phyloP scores from a whole-genome alignment of 2,113 vertebrate species.

The Eudyptes chrysolophus region DNA sequence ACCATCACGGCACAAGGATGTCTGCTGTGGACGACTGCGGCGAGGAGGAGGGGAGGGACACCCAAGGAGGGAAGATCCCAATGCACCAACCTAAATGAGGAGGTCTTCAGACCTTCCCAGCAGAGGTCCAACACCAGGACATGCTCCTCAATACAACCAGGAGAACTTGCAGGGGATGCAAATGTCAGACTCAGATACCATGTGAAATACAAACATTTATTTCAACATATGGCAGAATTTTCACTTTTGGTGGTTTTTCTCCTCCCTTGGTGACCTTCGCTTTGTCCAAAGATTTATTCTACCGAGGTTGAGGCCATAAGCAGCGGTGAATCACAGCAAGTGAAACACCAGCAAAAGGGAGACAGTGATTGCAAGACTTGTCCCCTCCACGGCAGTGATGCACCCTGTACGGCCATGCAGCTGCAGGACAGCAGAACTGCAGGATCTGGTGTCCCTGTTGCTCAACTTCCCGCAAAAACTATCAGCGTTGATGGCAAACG shows the following conservation, averaged over 20 bases:
- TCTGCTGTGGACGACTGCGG: neutral
- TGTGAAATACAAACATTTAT: neutral
- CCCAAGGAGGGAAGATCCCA: neutral
- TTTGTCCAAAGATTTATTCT: neutral
- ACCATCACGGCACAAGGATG: neutral
- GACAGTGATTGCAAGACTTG: neutral
- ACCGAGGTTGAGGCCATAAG: fast-evolving
- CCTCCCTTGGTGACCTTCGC: neutral
- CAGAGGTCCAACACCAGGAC: neutral
- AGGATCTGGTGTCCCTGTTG: neutral
- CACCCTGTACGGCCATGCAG: fast-evolving
- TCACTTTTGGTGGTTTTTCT: neutral
- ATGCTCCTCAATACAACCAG: neutral
- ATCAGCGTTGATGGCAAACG: neutral
- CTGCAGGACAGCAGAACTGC: neutral
- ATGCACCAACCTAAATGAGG: neutral
- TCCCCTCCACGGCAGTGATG: neutral
- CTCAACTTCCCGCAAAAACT: neutral
- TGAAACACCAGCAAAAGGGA: neutral
- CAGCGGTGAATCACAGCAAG: neutral
- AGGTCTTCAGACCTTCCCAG: neutral
- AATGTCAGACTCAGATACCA: neutral
- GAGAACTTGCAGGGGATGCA: neutral
- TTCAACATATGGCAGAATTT: neutral
- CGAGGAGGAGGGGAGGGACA: neutral